Conservation (phyloP, 2,888 invertebrate species). For the Blomia tropicalis region DNA sequence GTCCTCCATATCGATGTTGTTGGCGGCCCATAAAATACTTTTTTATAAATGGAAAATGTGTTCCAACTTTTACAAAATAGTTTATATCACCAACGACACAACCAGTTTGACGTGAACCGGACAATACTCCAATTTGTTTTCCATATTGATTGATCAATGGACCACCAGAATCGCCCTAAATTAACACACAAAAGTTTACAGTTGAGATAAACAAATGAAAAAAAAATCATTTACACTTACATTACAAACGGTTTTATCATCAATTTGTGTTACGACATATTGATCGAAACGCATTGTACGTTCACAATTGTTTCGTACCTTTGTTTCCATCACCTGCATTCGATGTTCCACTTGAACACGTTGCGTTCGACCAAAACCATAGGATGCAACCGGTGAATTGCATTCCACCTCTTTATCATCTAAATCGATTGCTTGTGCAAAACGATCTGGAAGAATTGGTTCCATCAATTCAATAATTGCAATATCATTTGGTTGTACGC, state of each 20-base stretch:
- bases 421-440: background rate
- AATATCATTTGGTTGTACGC: background rate
- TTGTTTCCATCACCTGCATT: background rate
- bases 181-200: background rate
- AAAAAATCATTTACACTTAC: background rate
- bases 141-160: background rate
- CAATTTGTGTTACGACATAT: background rate
- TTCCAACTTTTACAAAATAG: background rate
- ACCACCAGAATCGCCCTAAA: background rate
- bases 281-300: background rate
- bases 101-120: background rate
- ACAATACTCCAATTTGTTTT: background rate
- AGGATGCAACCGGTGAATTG: background rate
- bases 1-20: no score
- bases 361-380: background rate
- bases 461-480: background rate
- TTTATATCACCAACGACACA: background rate
- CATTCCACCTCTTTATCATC: background rate
- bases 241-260: constrained; percentile 2
- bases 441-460: background rate
- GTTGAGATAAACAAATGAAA: background rate
- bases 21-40: no score
- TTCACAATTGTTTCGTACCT: background rate
- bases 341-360: background rate
- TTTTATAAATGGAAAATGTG: background rate